A percentile compares a stretch with the other conserved stretches of the same genome.
These are phyloP conservation scores for Suillia variegata DNA, from an alignment of 2,888 invertebrate genomes.

Conservation along the genomic window DNA sequence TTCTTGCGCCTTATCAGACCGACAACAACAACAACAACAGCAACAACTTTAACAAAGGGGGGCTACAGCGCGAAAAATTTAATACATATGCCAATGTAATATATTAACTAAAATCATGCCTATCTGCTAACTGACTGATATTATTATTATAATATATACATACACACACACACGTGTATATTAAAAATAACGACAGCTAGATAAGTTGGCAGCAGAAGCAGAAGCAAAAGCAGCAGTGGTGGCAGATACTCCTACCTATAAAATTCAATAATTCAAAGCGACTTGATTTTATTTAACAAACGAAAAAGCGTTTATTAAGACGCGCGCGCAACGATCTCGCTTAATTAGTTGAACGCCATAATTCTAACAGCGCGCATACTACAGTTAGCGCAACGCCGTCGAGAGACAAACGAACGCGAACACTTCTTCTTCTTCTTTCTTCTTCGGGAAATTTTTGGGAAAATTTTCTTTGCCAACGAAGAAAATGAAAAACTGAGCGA, in stretches of 20 bases:
- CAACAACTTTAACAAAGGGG: conserved; percentile 13
- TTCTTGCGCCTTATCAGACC: not conserved
- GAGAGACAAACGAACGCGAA: not conserved
- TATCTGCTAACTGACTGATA: conserved; percentile 6
- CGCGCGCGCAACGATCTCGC: conserved; percentile 40
- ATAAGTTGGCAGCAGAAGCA: too few species aligned
- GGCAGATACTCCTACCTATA: too few species aligned
- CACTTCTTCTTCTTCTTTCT: too few species aligned
- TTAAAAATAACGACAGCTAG: too few species aligned
- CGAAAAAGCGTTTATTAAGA: conserved; percentile 47
- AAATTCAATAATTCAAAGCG: conserved; percentile 7
- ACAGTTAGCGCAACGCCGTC: conserved; percentile 28
- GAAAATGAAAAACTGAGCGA: too few species aligned
- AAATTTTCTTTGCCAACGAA: too few species aligned
- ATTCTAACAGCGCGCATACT: conserved; percentile 53
- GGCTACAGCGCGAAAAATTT: conserved; percentile 6
- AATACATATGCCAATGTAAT: conserved; percentile 1
- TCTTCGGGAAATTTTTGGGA: too few species aligned
- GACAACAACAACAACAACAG: not conserved
- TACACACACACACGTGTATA: too few species aligned
- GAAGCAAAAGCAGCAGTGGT: too few species aligned
- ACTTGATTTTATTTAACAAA: conserved; percentile 17
- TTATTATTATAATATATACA: too few species aligned
- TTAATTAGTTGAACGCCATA: conserved; percentile 52
- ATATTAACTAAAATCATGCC: not conserved